A percentile compares a stretch with the other conserved stretches of the same genome.
Conservation (phyloP, 2,113 vertebrate genomes). For the Boleophthalmus pectinirostris region DNA sequence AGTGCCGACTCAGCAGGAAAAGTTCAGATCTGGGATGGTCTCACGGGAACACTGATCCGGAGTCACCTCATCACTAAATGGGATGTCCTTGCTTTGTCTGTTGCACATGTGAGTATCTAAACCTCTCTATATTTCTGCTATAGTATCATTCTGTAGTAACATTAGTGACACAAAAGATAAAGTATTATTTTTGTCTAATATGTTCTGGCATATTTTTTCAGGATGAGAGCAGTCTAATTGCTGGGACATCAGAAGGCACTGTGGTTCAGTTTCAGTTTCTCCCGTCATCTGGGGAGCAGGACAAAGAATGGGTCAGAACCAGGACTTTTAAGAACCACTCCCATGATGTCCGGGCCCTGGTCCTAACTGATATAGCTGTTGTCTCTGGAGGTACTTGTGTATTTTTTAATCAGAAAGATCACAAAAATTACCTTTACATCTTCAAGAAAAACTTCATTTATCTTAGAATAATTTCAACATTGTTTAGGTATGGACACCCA, state of each 20-base stretch:
- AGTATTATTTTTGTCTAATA: background rate
- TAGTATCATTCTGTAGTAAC: background rate
- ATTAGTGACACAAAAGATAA: background rate
- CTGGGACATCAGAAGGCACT: constrained; percentile 88
- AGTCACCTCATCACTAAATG: constrained; percentile 83
- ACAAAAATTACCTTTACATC: background rate
- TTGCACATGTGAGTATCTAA: constrained; percentile 77
- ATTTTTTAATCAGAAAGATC: background rate
- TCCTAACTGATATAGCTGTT: constrained; percentile 80
- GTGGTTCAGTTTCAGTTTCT: constrained; percentile 91
- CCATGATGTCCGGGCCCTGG: constrained; percentile 87
- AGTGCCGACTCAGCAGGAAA: constrained; percentile 90
- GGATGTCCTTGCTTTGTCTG: constrained; percentile 81
- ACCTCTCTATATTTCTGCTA: background rate
- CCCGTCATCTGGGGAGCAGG: constrained; percentile 63
- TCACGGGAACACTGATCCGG: constrained; percentile 81
- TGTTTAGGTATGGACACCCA: constrained; percentile 88
- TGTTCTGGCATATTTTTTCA: constrained; percentile 47
- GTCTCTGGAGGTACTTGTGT: constrained; percentile 86
- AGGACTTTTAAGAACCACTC: constrained; percentile 91
- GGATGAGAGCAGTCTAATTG: constrained; percentile 88
- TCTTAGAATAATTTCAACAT: background rate
- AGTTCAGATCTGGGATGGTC: constrained; percentile 91
- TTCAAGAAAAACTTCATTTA: background rate
- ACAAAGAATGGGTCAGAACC: constrained; percentile 87